A percentile compares a stretch with the other conserved stretches of the same genome.
Evolutionary conservation across 2,797 vertebrate species (phyloP).

Genomic region (Emydoidea blandingii): DNA sequence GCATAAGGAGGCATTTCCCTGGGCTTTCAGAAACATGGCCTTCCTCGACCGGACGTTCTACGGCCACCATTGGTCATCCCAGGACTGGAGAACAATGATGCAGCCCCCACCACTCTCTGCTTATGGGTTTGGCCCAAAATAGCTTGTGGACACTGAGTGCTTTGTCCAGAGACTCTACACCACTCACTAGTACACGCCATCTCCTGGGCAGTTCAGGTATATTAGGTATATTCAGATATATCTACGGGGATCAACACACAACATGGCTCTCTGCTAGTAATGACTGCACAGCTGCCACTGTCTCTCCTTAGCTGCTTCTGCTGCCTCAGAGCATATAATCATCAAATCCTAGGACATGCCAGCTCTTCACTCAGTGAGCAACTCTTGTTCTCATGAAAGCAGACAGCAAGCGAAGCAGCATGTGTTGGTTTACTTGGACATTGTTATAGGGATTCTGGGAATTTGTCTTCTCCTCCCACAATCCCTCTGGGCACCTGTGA

Average conservation of each 20-base stretch:
- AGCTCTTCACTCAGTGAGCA: constrained; percentile 27
- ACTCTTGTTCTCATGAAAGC: constrained; percentile 3
- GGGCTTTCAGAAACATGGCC: neutral
- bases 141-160: neutral
- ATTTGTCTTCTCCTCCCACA: neutral
- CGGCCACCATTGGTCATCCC: neutral
- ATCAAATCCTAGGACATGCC: neutral
- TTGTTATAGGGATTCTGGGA: neutral
- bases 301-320: constrained; percentile 16
- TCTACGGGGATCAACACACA: too few species aligned
- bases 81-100: neutral
- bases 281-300: neutral
- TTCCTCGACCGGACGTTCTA: neutral
- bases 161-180: neutral
- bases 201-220: too few species aligned
- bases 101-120: neutral
- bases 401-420: neutral
- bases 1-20: neutral
- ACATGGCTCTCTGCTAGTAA: neutral
- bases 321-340: neutral
- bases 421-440: neutral
- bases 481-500: neutral
- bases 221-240: too few species aligned
- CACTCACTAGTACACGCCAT: neutral
- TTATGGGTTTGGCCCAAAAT: neutral